These are phyloP conservation scores for Boleophthalmus pectinirostris DNA, from an alignment of 2,113 vertebrate species.

Conservation along the genomic window DNA sequence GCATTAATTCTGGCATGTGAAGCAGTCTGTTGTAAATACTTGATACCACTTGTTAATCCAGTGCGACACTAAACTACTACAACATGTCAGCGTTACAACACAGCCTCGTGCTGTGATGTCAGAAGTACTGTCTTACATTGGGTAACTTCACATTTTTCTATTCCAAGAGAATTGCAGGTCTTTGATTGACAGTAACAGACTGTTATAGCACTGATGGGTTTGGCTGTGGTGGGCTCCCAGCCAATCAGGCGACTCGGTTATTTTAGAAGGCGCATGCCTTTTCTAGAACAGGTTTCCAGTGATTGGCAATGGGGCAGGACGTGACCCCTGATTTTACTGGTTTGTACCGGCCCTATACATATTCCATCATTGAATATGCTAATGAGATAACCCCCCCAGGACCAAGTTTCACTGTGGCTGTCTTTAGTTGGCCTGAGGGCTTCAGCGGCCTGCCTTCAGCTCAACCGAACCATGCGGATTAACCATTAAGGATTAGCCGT, in stretches of 20 bases:
- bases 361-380: conserved; percentile 78
- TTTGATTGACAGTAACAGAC: conserved; percentile 85
- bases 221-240: conserved; percentile 70
- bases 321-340: conserved; percentile 62
- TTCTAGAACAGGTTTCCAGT: conserved; percentile 80
- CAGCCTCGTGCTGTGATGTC: not conserved
- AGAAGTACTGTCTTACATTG: conserved; percentile 18
- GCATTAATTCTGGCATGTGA: conserved; percentile 48
- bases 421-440: conserved; percentile 58
- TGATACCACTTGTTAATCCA: conserved; percentile 32
- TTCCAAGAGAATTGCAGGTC: conserved; percentile 76
- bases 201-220: conserved; percentile 42
- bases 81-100: conserved; percentile 46
- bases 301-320: conserved; percentile 80
- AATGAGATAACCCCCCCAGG: conserved; percentile 75
- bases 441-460: conserved; percentile 72
- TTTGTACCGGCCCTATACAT: conserved; percentile 82
- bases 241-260: conserved; percentile 84
- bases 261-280: conserved; percentile 92
- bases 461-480: conserved; percentile 77
- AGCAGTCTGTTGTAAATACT: conserved; percentile 51
- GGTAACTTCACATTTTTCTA: conserved; percentile 74
- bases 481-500: conserved; percentile 64
- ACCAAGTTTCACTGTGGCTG: conserved; percentile 47
- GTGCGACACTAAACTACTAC: not conserved